A percentile compares a stretch with the other conserved stretches of the same genome.
Evolutionary conservation across 2,797 vertebrate genomes (phyloP).

Genomic region (Gephyroberyx darwinii): DNA sequence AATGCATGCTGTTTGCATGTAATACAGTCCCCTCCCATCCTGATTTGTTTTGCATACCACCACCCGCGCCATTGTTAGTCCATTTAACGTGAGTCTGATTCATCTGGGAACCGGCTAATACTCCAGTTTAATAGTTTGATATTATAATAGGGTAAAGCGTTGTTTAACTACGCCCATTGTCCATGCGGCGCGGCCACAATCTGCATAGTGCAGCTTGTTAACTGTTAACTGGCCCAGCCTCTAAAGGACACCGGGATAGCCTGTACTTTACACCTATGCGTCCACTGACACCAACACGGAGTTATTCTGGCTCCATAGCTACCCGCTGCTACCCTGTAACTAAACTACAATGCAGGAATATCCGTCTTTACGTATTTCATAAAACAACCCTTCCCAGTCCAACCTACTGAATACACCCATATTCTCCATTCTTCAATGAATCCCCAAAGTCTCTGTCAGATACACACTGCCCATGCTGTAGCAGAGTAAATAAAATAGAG

Average conservation of each 20-base stretch:
- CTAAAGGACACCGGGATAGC: neutral
- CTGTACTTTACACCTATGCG: constrained; percentile 1
- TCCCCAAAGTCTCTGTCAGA: too few species aligned
- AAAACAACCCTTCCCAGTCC: neutral
- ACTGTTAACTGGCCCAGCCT: neutral
- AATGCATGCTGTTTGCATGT: constrained; percentile 80
- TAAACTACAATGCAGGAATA: neutral
- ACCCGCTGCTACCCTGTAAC: neutral
- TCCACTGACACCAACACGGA: constrained; percentile 20
- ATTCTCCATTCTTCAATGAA: neutral
- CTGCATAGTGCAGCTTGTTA: constrained; percentile 7
- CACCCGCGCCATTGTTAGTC: constrained; percentile 69
- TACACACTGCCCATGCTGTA: neutral
- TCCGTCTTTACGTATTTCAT: too few species aligned
- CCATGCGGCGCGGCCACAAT: constrained; percentile 6
- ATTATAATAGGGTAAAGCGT: constrained; percentile 35
- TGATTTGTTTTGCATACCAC: constrained; percentile 60
- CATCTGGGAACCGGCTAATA: constrained; percentile 21
- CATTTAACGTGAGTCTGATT: constrained; percentile 51
- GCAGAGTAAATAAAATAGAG: constrained; percentile 41
- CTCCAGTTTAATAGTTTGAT: constrained; percentile 22
- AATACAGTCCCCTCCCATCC: constrained; percentile 54
- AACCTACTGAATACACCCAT: neutral
- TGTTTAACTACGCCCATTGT: constrained; percentile 11
- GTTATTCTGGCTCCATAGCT: neutral